Percentiles rank a stretch among this genome's conserved stretches.
phyloP scores from a whole-genome alignment of 2,113 vertebrate species.

The Limnothrissa miodon region DNA sequence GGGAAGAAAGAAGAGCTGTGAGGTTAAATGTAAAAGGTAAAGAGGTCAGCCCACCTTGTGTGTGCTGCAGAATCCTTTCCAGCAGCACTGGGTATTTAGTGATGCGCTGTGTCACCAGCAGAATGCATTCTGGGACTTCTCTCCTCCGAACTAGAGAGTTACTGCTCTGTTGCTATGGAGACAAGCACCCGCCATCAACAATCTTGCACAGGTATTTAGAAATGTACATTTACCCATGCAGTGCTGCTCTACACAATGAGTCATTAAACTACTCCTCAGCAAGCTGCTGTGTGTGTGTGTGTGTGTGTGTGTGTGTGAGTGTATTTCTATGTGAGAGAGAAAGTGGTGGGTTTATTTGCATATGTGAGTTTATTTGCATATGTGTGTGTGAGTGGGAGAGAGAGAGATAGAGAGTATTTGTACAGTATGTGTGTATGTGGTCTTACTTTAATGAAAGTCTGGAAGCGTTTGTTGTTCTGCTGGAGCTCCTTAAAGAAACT shows the following conservation, averaged over 20 bases:
- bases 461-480: constrained; percentile 94
- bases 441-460: constrained; percentile 91
- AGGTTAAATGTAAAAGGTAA: constrained; percentile 57
- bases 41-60: constrained; percentile 82
- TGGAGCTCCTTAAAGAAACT: constrained; percentile 90
- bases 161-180: constrained; percentile 82
- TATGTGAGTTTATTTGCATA: not conserved
- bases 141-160: constrained; percentile 87
- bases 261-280: too few species aligned
- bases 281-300: too few species aligned
- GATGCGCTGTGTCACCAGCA: constrained; percentile 93
- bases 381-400: not conserved
- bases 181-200: not conserved
- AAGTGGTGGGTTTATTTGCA: not conserved
- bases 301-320: not conserved
- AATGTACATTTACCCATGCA: too few species aligned
- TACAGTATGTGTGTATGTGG: not conserved
- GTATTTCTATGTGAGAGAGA: not conserved
- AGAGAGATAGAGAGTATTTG: not conserved
- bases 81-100: constrained; percentile 96
- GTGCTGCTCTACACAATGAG: too few species aligned
- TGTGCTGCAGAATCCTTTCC: constrained; percentile 88
- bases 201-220: not conserved
- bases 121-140: constrained; percentile 94
- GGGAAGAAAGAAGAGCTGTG: constrained; percentile 40